Evolutionary conservation across 2,888 invertebrate genomes (phyloP), one percentile per base, ranked within the genome.

Genomic region (Eilema caniola): DNA sequence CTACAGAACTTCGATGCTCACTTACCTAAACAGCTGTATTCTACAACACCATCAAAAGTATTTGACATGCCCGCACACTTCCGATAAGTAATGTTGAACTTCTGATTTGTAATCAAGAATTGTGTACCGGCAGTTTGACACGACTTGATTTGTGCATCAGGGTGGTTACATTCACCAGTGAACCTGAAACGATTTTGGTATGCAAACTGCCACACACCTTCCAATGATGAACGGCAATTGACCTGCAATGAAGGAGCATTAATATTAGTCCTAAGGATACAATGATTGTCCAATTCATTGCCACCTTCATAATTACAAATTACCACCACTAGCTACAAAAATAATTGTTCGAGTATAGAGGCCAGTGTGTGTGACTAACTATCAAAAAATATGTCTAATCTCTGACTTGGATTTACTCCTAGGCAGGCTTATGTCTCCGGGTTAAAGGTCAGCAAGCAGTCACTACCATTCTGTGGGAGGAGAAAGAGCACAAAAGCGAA

Each of bases 41-140:
- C 98, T 11, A 98, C 98, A 74, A 97, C 97, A 95, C 98, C 98
- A 91, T 98, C 98, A 91, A 98, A 98, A 16, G 98, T 98, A 67
- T 97, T 98, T 23, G 97, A 97, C 98, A 98, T 98, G 75, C 98
- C 98, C 69, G 96, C 96, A 88, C 99, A 99, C 84, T 97, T 97
- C 79, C 98, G 97, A 89, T 99, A 99, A 0, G 98, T 98, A 79
- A 99, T 98, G 84, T 98, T 98, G 87, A 99, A 99, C 90, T 99
- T 99, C 90, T 99, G 99, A 94, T 99, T 99, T 66, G 99, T 98
- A 79, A 99, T 99, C 76, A 99, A 96, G 92, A 99, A 99, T 89
- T 99, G 98, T 16, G 99, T 98, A 72, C 99, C 99, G 4, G 99
- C 98, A 25, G 98, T 98, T 93, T 99, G 99, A 89, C 99, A 99